These are phyloP conservation scores for Cryptomyrus ogoouensis DNA, from an alignment of 2,113 vertebrate genomes.

Conservation along the genomic window DNA sequence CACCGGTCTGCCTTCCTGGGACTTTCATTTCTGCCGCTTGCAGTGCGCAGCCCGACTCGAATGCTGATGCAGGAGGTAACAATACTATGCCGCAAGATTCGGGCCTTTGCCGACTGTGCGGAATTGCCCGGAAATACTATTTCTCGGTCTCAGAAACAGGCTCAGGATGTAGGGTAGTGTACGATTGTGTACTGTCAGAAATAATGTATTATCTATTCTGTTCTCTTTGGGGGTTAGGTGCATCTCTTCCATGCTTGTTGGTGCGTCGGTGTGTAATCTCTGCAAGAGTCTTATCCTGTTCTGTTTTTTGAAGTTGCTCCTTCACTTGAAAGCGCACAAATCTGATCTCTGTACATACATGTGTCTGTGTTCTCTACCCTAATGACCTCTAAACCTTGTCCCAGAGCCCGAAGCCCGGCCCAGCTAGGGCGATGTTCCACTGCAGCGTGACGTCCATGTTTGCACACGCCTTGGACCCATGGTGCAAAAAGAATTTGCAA, in stretches of 20 bases:
- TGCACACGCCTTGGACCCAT: background rate
- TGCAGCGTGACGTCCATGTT: background rate
- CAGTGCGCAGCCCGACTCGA: conserved; percentile 55
- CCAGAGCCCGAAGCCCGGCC: background rate
- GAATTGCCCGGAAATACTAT: conserved; percentile 55
- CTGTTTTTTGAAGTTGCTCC: background rate
- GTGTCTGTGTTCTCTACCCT: background rate
- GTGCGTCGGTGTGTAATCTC: background rate
- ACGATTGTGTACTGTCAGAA: background rate
- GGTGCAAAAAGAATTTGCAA: background rate
- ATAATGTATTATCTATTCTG: background rate
- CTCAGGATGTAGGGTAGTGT: background rate
- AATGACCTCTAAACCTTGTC: background rate
- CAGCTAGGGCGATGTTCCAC: background rate
- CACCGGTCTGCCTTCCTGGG: conserved; percentile 39
- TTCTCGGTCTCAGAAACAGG: background rate
- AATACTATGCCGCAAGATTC: conserved; percentile 58
- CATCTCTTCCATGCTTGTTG: background rate
- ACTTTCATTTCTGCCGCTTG: conserved; percentile 48
- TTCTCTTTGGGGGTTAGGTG: background rate
- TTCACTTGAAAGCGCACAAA: background rate
- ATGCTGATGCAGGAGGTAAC: conserved; percentile 59
- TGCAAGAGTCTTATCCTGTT: background rate
- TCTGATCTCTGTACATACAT: background rate
- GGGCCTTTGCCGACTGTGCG: conserved; percentile 48